Base-by-base conservation (phyloP, 2,888 invertebrate species). In the Hemithea aestivaria region DNA sequence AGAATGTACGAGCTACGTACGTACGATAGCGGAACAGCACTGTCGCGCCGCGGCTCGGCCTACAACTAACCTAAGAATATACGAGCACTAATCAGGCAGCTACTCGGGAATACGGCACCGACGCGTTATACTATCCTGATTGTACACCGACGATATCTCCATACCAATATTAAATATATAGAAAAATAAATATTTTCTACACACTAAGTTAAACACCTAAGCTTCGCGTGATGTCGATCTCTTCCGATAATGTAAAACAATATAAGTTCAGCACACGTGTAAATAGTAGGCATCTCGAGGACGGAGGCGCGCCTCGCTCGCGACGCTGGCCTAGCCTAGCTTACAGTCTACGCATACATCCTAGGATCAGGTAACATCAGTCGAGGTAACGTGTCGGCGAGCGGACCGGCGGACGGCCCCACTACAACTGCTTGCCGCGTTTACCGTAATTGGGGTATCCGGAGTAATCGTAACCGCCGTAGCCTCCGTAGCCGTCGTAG, bases 401-500 rank as follows among this genome's bases (percentile, higher is more conserved):
- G 83, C 80, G 73, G 77, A 73, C 73, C 76, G 69, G 63, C 60
- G 63, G n/a, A n/a, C 73, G 67, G 57, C 62, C 52, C 52, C 58
- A 69, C 73, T 85, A 85, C 74, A 82, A 77, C 80, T 85, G 85
- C 83, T 87, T 87, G 79, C 84, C 84, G 77, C 85, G 85, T 87
- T 85, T 93, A 92, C 93, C 93, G 89, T 93, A 93, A 90, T 93
- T 93, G 87, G 92, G 91, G 88, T 93, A 93, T 88, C 91, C 92
- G 77, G 92, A 91, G 88, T 93, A 93, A 87, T 93, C 93, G 84
- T 93, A 93, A 73, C 93, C 92, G 73, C 93, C 92, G 84, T 93
- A 93, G 66, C 92, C 92, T 65, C 92, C 91, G 81, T 93, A 93
- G 67, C 92, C 92, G 68, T 91, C 90, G 85, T 93, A 92, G 68